Evolutionary conservation across 2,797 vertebrate species (phyloP).

Genomic region (Oryzias sinensis): DNA sequence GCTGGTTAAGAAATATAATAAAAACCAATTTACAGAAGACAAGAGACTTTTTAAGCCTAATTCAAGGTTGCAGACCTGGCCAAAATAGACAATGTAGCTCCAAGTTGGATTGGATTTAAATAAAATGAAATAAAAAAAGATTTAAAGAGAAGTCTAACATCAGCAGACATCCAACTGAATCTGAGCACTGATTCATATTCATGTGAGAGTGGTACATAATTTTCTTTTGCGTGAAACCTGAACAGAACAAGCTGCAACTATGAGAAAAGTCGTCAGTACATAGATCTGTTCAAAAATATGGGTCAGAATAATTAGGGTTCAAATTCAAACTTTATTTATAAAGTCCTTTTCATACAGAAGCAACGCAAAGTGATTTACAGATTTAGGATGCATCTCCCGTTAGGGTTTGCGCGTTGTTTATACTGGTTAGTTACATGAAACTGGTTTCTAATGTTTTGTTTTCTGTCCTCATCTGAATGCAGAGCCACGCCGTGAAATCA

Average conservation of each 20-base stretch:
- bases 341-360: too few relatives aligned
- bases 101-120: constrained; percentile 15
- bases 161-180: too few relatives aligned
- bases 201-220: constrained; percentile 20
- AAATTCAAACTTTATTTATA: too few relatives aligned
- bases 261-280: neutral
- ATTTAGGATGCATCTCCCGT: too few relatives aligned
- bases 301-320: constrained; percentile 12
- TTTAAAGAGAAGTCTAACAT: too few relatives aligned
- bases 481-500: constrained; percentile 24
- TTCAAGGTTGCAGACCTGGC: constrained; percentile 12
- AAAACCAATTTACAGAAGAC: too few relatives aligned
- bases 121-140: neutral
- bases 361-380: too few relatives aligned
- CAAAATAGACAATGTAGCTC: constrained; percentile 11
- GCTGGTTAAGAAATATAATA: too few relatives aligned
- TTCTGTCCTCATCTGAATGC: constrained; percentile 8
- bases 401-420: too few relatives aligned
- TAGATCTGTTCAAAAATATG: constrained; percentile 21
- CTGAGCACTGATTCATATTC: constrained; percentile 14
- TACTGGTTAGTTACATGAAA: constrained; percentile 9
- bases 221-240: constrained; percentile 21
- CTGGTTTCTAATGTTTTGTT: constrained; percentile 2
- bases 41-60: constrained; percentile 1
- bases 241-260: neutral